These are phyloP conservation scores for Ptilonorhynchus violaceus DNA, from an alignment of 2,113 vertebrate species.

Conservation along the genomic window DNA sequence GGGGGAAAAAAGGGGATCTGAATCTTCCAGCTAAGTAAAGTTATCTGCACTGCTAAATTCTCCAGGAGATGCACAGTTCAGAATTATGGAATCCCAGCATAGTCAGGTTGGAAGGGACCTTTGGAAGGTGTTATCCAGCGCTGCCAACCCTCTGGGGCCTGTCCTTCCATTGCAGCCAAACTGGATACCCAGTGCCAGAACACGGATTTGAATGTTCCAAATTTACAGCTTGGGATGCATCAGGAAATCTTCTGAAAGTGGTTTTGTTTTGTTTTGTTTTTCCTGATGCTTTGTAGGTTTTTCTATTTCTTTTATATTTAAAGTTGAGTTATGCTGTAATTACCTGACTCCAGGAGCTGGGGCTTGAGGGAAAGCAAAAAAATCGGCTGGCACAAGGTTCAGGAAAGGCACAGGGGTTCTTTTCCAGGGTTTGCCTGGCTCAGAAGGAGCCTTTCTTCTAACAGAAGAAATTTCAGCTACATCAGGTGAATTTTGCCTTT, in stretches of 20 bases:
- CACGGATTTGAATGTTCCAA: not conserved
- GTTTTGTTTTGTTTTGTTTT: not conserved
- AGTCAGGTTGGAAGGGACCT: not conserved
- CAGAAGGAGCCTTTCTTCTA: not conserved
- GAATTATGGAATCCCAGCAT: not conserved
- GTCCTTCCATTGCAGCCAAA: not conserved
- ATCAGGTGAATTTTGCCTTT: not conserved
- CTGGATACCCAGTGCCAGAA: accelerated
- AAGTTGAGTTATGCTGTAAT: not conserved
- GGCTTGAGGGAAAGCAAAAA: not conserved
- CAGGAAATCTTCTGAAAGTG: not conserved
- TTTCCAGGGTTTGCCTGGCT: not conserved
- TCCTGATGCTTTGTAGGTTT: not conserved
- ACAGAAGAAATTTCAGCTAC: not conserved
- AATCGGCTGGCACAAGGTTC: not conserved
- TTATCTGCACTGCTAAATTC: conserved; percentile 52
- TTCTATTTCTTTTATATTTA: not conserved
- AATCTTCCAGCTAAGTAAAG: conserved; percentile 61
- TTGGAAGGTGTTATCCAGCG: not conserved
- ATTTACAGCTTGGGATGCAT: not conserved
- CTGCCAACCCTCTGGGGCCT: not conserved
- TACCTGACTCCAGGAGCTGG: not conserved
- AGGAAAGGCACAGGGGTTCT: not conserved
- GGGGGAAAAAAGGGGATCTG: not conserved
- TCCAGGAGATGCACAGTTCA: conserved; percentile 54